A percentile compares a stretch with the other conserved stretches of the same genome.
These are phyloP conservation scores for Invenusta paracnida DNA, from an alignment of 2,888 invertebrate genomes.

Conservation along the genomic window DNA sequence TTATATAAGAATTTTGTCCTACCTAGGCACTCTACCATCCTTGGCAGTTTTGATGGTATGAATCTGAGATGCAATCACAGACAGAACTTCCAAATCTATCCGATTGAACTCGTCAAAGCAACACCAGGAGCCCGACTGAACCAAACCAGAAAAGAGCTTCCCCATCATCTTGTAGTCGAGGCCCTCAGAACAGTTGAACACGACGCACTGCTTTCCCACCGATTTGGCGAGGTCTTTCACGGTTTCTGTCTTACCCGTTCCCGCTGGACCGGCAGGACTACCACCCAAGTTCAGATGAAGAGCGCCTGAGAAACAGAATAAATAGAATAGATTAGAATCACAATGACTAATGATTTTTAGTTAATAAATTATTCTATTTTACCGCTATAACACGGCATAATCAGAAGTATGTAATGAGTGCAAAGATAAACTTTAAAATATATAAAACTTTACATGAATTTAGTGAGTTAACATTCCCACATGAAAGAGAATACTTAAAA, in stretches of 20 bases:
- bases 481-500: no score
- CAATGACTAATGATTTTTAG: no score
- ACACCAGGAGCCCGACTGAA: slow-evolving; percentile 60
- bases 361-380: no score
- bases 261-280: slow-evolving; percentile 59
- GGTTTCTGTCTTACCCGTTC: slow-evolving; percentile 61
- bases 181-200: slow-evolving; percentile 61
- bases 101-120: slow-evolving; percentile 61
- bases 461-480: no score
- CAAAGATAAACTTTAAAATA: no score
- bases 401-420: no score
- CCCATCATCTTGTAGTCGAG: slow-evolving; percentile 60
- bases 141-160: slow-evolving; percentile 60
- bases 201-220: slow-evolving; percentile 60
- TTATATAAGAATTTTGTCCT: no score
- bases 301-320: slow-evolving; percentile 47
- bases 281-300: slow-evolving; percentile 59
- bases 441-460: no score
- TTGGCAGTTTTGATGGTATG: slow-evolving; percentile 60
- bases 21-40: slow-evolving; percentile 51
- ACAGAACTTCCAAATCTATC: slow-evolving; percentile 59
- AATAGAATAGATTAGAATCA: no score
- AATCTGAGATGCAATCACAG: slow-evolving; percentile 60
- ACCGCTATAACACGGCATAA: no score
- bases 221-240: slow-evolving; percentile 60